Percentiles rank a stretch among this genome's conserved stretches.
These are phyloP conservation scores for Microplitis deprimator DNA, from an alignment of 2,888 invertebrate genomes.

Conservation along the genomic window DNA sequence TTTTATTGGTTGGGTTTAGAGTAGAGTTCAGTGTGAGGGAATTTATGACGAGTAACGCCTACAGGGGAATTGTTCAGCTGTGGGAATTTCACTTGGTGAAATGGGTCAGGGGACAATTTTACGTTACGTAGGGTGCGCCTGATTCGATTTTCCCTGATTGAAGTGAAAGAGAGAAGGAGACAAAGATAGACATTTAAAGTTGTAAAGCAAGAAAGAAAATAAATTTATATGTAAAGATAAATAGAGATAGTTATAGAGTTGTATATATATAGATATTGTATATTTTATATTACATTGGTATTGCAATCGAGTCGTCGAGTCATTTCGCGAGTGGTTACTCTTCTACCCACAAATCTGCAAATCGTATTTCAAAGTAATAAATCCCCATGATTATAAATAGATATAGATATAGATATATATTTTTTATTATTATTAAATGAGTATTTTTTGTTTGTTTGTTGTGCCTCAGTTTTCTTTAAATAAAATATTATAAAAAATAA, in stretches of 20 bases:
- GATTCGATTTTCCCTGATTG: constrained; percentile 44
- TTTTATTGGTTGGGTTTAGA: constrained; percentile 52
- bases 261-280: too few species aligned
- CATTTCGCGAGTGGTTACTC: constrained; percentile 28
- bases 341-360: constrained; percentile 10
- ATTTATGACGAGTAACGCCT: constrained; percentile 60
- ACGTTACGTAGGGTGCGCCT: constrained; percentile 22
- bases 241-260: too few species aligned
- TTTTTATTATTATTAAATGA: too few species aligned
- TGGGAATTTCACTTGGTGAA: constrained; percentile 50
- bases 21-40: constrained; percentile 50
- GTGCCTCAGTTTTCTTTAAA: too few species aligned
- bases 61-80: constrained; percentile 51
- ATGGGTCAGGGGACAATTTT: constrained; percentile 60
- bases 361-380: constrained; percentile 7
- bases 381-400: background rate
- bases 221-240: too few species aligned
- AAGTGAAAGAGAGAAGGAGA: constrained; percentile 8
- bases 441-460: too few species aligned
- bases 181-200: background rate
- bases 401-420: too few species aligned
- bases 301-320: constrained; percentile 8
- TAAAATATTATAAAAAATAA: too few species aligned
- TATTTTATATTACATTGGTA: background rate
- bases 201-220: constrained; percentile 21